phyloP scores from a whole-genome alignment of 53 echinoderm and acorn worm genomes.

The Henricia sp. region DNA sequence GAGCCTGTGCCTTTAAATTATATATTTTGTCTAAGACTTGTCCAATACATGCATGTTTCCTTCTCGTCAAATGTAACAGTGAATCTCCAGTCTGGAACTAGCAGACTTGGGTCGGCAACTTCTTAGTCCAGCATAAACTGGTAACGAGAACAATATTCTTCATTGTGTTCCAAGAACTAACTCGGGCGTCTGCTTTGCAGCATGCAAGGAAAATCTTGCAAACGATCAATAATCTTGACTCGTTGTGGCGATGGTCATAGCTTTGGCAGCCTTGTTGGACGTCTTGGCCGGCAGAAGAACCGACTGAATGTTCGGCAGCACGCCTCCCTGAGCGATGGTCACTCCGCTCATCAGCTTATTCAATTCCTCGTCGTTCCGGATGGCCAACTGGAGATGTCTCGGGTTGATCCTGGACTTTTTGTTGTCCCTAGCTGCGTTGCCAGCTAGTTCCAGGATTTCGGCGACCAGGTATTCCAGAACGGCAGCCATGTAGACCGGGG shows the following conservation, averaged over 20 bases:
- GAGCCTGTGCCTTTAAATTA: too few relatives aligned
- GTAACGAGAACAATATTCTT: too few relatives aligned
- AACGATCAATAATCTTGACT: slow-evolving; percentile 54
- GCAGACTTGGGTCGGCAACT: too few relatives aligned
- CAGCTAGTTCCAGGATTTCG: slow-evolving; percentile 85
- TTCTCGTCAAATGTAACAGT: too few relatives aligned
- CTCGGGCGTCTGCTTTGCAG: too few relatives aligned
- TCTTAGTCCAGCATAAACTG: too few relatives aligned
- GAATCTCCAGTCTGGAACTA: too few relatives aligned
- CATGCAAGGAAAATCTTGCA: too few relatives aligned
- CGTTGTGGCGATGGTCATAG: slow-evolving; percentile 34
- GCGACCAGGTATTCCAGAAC: slow-evolving; percentile 74
- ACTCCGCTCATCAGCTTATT: slow-evolving; percentile 78
- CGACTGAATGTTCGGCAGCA: slow-evolving; percentile 89
- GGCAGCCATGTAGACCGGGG: slow-evolving; percentile 76
- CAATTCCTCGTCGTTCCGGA: slow-evolving; percentile 87
- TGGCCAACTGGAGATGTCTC: slow-evolving; percentile 79
- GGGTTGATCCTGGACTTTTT: slow-evolving; percentile 84
- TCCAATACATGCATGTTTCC: too few relatives aligned
- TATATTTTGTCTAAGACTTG: too few relatives aligned
- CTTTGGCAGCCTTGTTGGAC: slow-evolving; percentile 27
- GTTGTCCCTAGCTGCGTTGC: slow-evolving; percentile 90
- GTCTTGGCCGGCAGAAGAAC: slow-evolving; percentile 78
- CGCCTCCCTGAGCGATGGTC: slow-evolving; percentile 90
- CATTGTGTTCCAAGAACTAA: too few relatives aligned